These are phyloP conservation scores for Carassius gibelio DNA, from an alignment of 2,113 vertebrate species.

Conservation along the genomic window DNA sequence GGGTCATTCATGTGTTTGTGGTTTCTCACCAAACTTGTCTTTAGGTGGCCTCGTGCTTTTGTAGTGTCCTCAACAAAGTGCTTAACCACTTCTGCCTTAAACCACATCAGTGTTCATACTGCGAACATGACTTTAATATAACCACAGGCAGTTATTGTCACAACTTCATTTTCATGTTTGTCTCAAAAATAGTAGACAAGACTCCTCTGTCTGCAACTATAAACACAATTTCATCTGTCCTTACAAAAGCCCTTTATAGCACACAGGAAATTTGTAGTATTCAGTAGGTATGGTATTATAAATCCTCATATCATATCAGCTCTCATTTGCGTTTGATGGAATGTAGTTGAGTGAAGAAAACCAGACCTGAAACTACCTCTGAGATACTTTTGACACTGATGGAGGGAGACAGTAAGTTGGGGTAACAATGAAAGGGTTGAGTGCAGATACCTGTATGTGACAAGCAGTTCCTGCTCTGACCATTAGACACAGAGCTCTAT, in stretches of 20 bases:
- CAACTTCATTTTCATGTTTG: background rate
- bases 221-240: background rate
- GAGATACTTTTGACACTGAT: slow-evolving; percentile 54
- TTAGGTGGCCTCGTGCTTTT: background rate
- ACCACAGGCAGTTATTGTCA: background rate
- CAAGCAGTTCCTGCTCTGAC: slow-evolving; percentile 65
- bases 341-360: background rate
- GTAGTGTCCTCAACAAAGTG: background rate
- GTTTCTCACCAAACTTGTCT: slow-evolving; percentile 24
- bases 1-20: slow-evolving; percentile 32
- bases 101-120: background rate
- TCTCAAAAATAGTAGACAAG: background rate
- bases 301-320: slow-evolving; percentile 2
- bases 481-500: slow-evolving; percentile 70
- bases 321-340: background rate
- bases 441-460: slow-evolving; percentile 64
- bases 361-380: slow-evolving; percentile 1
- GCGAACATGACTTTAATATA: background rate
- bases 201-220: background rate
- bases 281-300: background rate
- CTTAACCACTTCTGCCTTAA: background rate
- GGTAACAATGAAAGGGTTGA: slow-evolving; percentile 51
- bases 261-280: background rate
- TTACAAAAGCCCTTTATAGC: background rate
- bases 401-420: slow-evolving; percentile 45